Percentiles rank a stretch among this genome's conserved stretches.
Evolutionary conservation across 2,797 vertebrate species (phyloP).

Genomic region (Adrianichthys oophorus): DNA sequence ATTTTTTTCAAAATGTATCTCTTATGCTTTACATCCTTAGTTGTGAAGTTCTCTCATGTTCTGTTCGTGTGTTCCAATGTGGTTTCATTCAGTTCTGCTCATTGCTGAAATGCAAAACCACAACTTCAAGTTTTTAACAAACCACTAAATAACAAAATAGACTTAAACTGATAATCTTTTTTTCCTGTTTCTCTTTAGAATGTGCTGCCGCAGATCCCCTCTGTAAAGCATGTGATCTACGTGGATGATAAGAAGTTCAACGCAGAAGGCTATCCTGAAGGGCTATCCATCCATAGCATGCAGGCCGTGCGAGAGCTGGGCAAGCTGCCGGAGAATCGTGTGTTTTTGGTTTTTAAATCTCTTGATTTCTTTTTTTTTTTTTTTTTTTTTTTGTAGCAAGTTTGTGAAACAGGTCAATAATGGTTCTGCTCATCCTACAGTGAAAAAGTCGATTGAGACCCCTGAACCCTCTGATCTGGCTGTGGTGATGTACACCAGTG

Average conservation of each 20-base stretch:
- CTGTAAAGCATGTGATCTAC: conserved; percentile 91
- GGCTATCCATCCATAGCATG: conserved; percentile 88
- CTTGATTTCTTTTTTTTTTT: conserved; percentile 2
- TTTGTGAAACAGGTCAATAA: not conserved
- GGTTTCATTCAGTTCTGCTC: no score
- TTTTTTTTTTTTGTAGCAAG: no score
- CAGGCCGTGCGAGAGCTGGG: conserved; percentile 87
- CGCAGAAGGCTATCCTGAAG: conserved; percentile 85
- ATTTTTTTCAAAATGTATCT: no score
- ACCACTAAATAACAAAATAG: not conserved
- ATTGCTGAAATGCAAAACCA: no score
- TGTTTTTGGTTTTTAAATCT: conserved; percentile 50
- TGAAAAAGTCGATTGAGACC: conserved; percentile 71
- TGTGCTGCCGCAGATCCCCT: conserved; percentile 82
- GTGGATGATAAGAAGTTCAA: conserved; percentile 87
- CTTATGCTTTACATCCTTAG: no score
- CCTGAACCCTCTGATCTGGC: conserved; percentile 89
- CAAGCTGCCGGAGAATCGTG: conserved; percentile 87
- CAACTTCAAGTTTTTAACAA: no score
- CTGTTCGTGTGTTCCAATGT: no score
- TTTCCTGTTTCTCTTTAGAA: conserved; percentile 66
- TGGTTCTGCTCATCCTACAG: conserved; percentile 66
- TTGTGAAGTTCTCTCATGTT: no score
- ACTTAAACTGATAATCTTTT: not conserved
- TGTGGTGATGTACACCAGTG: conserved; percentile 97